These are phyloP conservation scores for Neodiprion lecontei DNA, from an alignment of 1,140 invertebrate species.

Conservation along the genomic window DNA sequence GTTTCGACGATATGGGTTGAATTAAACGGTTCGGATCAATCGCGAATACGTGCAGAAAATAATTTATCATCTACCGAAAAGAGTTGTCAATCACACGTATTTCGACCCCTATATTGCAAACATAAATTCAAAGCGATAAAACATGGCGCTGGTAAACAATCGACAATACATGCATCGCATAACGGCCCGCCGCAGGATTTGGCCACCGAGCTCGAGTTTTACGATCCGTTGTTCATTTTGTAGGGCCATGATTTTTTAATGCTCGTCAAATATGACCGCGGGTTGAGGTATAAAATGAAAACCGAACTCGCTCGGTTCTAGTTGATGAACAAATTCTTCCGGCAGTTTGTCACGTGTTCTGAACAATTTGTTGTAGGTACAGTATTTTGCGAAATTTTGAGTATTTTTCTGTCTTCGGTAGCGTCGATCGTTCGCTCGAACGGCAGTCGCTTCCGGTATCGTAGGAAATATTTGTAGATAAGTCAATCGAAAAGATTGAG, in stretches of 20 bases:
- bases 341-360: background rate
- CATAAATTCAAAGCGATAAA: background rate
- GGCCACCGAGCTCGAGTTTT: slow-evolving; percentile 11
- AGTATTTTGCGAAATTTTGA: background rate
- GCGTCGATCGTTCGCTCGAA: too few relatives aligned
- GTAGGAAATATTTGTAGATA: background rate
- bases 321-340: background rate
- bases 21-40: too few relatives aligned
- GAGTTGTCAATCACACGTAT: background rate
- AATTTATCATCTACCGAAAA: background rate
- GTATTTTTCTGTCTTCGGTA: background rate
- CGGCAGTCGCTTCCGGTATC: background rate
- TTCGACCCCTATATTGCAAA: background rate
- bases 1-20: too few relatives aligned
- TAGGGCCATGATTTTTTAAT: slow-evolving; percentile 16
- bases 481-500: background rate
- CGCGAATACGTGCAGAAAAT: background rate
- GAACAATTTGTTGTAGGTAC: background rate
- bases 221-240: slow-evolving; percentile 12
- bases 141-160: slow-evolving; percentile 13
- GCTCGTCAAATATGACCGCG: slow-evolving; percentile 13
- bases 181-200: background rate
- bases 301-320: background rate
- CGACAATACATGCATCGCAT: slow-evolving; percentile 5
- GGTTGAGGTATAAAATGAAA: background rate